Evolutionary conservation across 2,888 invertebrate genomes (phyloP), one percentile per base, ranked within the genome.

Genomic region (Helobdella robusta): DNA sequence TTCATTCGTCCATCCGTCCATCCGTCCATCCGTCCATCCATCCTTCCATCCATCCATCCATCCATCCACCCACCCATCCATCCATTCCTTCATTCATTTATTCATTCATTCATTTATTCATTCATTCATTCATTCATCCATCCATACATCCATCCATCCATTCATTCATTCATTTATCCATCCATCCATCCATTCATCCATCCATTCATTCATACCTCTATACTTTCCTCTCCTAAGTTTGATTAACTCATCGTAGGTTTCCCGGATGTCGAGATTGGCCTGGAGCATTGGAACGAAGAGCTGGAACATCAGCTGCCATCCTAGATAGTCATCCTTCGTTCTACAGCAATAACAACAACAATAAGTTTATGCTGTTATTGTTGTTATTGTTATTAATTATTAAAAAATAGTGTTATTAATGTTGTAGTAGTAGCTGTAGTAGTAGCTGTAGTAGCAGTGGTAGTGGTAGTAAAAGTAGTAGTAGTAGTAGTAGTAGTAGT

Each of bases 301-400:
- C 20, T 46, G 20, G 25, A 30, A n/a, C 61, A 61, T 61, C 23
- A 61, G 30, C 46, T 25, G 40, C 61, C 61, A 61, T 15, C 44
- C 61, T n/a, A 61, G 30, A 28, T 36, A 61, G 30, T 36, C 23
- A 25, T 61, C 23, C 5, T 35, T 20, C 20, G 40, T 36, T 44
- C 61, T 61, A 25, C 2, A 1, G 61, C 25, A 40, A n/a, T 18
- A n/a, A 18, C 23, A 44, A 35, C 20, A 3, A 35, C 25, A 59
- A 34, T 50, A 50, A 59, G 36, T 2, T 59, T 59, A 48, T 48
- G 11, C 15, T n/a, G n/a, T n/a, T n/a, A 15, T 1, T 8, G 40
- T 40, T 8, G 40, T 11, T 8, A 40, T 40, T 40, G 15, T 11
- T 40, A 11, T 40, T 8, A 8, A 40, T 40, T 11, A 40, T 40